phyloP scores from a whole-genome alignment of 2,888 invertebrate species.

The Itoplectis maculator region DNA sequence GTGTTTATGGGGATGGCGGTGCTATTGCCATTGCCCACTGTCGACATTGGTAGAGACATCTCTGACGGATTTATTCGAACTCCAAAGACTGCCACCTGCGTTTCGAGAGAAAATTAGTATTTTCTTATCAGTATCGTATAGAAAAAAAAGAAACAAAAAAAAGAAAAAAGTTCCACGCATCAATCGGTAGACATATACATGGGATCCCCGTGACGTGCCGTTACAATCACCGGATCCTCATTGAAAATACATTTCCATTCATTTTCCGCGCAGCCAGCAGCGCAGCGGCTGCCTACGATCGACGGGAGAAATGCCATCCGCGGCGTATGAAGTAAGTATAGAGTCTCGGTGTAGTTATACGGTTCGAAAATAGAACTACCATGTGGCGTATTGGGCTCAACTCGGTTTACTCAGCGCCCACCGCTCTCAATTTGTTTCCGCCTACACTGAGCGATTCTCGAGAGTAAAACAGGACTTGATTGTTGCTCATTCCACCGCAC shows the following conservation, averaged over 20 bases:
- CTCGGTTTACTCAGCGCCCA: neutral
- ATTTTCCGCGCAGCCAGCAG: neutral
- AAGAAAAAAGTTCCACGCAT: too few relatives aligned
- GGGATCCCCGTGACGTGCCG: too few relatives aligned
- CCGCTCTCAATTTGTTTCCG: neutral
- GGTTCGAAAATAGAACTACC: neutral
- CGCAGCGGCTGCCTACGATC: neutral
- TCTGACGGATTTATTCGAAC: slow-evolving; percentile 75
- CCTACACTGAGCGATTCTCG: neutral
- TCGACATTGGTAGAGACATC: slow-evolving; percentile 79
- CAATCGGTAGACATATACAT: too few relatives aligned
- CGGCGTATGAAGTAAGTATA: neutral
- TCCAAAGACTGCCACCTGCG: slow-evolving; percentile 78
- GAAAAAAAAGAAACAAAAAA: neutral
- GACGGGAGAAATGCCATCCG: neutral
- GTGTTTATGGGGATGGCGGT: slow-evolving; percentile 78
- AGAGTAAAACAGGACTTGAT: neutral
- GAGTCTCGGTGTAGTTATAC: neutral
- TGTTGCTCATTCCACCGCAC: too few relatives aligned
- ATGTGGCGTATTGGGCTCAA: neutral
- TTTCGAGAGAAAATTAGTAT: neutral
- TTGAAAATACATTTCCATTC: neutral
- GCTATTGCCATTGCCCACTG: slow-evolving; percentile 78
- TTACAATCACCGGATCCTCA: neutral
- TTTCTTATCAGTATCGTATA: too few relatives aligned